Conservation (phyloP, 2,797 vertebrate genomes). For the Craterocephalus amniculus region DNA sequence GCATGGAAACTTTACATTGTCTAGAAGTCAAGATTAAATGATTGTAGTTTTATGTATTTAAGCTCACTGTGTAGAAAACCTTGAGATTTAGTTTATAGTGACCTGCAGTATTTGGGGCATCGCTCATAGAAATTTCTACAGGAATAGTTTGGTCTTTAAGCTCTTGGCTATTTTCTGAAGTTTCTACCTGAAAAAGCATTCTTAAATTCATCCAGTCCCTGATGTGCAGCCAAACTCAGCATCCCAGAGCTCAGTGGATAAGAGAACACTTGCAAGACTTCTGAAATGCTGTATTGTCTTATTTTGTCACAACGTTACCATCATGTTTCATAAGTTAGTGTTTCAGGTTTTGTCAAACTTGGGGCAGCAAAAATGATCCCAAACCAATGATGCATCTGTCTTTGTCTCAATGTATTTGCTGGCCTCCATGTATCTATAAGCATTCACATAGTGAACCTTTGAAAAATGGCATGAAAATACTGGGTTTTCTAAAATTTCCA, state of each 20-base stretch:
- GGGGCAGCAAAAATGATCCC: background rate
- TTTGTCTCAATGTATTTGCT: background rate
- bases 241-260: no score
- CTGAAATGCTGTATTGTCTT: no score
- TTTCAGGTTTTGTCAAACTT: background rate
- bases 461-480: no score
- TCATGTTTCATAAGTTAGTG: background rate
- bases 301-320: background rate
- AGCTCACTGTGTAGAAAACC: background rate
- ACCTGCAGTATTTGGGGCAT: background rate
- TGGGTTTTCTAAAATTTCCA: no score
- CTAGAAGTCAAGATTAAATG: background rate
- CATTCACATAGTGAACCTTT: no score
- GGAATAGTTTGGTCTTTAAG: no score
- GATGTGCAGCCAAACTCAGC: background rate
- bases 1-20: background rate
- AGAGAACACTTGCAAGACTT: no score
- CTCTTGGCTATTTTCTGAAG: no score
- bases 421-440: no score
- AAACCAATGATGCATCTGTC: background rate
- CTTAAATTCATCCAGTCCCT: background rate
- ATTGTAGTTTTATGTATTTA: background rate
- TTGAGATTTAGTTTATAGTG: background rate
- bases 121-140: no score
- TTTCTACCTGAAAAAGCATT: no score